A percentile compares a stretch with the other conserved stretches of the same genome.
phyloP scores from a whole-genome alignment of 2,113 vertebrate genomes.

The Illadopsis cleaveri region DNA sequence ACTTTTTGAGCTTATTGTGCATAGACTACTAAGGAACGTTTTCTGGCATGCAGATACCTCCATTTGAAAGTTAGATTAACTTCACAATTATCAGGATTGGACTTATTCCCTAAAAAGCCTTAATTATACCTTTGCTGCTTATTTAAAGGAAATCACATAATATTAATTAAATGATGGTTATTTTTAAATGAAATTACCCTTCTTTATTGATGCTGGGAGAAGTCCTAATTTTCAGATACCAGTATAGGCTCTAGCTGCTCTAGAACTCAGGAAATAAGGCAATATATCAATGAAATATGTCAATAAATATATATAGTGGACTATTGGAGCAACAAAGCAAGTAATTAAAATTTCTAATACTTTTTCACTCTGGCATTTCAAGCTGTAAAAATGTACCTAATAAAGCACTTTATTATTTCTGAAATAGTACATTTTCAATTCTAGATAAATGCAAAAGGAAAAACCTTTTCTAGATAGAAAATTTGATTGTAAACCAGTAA shows the following conservation, averaged over 20 bases:
- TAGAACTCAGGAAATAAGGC: neutral
- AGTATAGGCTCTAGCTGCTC: neutral
- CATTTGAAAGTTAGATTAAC: slow-evolving; percentile 30
- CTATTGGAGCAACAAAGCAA: neutral
- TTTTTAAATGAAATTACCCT: neutral
- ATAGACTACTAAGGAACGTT: neutral
- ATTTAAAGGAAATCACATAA: neutral
- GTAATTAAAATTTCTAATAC: neutral
- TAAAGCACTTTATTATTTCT: neutral
- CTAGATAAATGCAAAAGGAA: neutral
- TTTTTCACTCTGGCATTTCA: neutral
- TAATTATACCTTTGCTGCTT: neutral
- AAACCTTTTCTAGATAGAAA: neutral
- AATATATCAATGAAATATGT: neutral
- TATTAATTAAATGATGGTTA: neutral
- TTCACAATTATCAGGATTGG: neutral
- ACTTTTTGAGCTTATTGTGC: neutral
- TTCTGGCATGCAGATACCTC: neutral
- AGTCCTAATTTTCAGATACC: neutral
- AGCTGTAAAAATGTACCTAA: neutral
- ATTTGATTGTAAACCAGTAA: neutral
- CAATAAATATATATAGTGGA: neutral
- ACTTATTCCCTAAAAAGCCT: neutral
- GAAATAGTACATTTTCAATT: neutral
- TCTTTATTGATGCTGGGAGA: neutral